phyloP scores from a whole-genome alignment of 2,888 invertebrate genomes.

The Nemotelus nigrinus region DNA sequence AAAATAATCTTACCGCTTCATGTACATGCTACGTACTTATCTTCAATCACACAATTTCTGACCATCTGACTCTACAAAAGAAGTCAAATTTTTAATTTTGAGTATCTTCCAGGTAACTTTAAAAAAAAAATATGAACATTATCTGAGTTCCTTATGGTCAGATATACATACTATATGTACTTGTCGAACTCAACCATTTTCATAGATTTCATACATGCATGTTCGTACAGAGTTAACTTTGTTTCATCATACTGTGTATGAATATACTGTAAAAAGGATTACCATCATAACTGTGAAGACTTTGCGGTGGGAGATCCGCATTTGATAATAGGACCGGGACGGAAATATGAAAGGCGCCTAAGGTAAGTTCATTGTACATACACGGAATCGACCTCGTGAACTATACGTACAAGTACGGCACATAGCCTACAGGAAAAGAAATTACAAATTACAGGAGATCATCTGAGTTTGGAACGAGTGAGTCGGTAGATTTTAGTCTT shows the following conservation, averaged over 20 bases:
- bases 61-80: background rate
- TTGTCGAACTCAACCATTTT: background rate
- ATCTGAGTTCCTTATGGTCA: too few species aligned
- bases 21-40: background rate
- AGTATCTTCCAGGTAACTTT: background rate
- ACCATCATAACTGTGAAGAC: background rate
- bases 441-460: too few species aligned
- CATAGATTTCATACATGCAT: background rate
- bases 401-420: background rate
- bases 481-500: too few species aligned
- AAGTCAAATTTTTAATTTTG: background rate
- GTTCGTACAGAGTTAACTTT: too few species aligned
- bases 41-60: background rate
- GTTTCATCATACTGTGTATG: too few species aligned
- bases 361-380: background rate
- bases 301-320: background rate
- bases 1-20: background rate
- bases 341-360: background rate
- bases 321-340: background rate
- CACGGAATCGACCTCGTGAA: background rate
- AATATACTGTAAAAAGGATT: too few species aligned
- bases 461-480: too few species aligned
- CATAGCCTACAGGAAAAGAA: too few species aligned
- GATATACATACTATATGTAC: too few species aligned
- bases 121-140: background rate